Conservation (phyloP, 2,113 vertebrate genomes). For the Oreochromis niloticus region DNA sequence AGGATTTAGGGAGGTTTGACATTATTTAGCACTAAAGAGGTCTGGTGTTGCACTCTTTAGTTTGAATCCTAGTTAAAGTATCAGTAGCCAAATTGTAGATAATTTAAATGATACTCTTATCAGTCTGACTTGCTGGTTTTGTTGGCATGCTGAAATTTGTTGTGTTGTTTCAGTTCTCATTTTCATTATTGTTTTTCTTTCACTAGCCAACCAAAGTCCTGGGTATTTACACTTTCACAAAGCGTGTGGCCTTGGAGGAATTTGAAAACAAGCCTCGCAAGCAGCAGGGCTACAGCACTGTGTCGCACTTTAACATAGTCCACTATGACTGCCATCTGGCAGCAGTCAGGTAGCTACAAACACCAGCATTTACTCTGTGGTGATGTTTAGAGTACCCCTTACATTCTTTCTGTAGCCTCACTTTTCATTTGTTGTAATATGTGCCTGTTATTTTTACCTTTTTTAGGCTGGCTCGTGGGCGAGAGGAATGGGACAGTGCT, state of each 20-base stretch:
- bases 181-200: not conserved
- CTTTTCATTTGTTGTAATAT: not conserved
- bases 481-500: conserved; percentile 98
- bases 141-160: not conserved
- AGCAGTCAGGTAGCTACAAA: conserved; percentile 81
- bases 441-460: not conserved
- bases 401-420: not conserved
- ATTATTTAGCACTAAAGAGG: not conserved
- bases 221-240: conserved; percentile 97
- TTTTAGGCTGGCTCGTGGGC: conserved; percentile 85
- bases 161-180: not conserved
- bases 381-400: not conserved
- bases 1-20: not conserved
- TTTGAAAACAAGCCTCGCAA: conserved; percentile 96
- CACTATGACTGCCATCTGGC: conserved; percentile 98
- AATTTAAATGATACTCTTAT: not conserved
- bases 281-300: conserved; percentile 97
- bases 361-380: not conserved
- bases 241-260: conserved; percentile 92
- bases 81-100: not conserved
- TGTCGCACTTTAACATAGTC: conserved; percentile 99
- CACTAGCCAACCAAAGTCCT: conserved; percentile 91
- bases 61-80: not conserved
- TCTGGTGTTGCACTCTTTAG: not conserved
- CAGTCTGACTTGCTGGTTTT: not conserved